Evolutionary conservation across 2,888 invertebrate genomes (phyloP), one percentile per base, ranked within the genome.

Genomic region (Agrypnus murinus): DNA sequence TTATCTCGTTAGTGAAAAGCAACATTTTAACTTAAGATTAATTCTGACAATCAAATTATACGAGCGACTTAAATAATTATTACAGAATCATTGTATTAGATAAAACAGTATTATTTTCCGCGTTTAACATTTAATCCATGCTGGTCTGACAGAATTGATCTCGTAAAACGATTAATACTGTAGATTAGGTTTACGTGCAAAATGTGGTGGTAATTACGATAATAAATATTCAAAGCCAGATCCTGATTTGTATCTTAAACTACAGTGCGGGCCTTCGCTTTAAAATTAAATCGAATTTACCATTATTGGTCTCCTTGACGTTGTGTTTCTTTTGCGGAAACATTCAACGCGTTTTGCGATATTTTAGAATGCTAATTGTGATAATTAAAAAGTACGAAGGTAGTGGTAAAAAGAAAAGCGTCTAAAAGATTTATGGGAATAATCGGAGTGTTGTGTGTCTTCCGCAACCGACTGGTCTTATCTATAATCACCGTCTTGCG

Each of bases 151-250:
- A 62, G 43, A 62, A 68, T 62, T 53, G 45, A 68, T 55, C 53
- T 34, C 32, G 48, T 14, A 36, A 25, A 36, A 62, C 60, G 68
- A 68, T 68, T 68, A 68, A 68, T 62, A 34, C 62, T 25, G 32
- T 57, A 68, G 68, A 68, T 68, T 68, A 68, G 53, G 36, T 62
- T 68, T 68, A 68, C 68, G 68, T 68, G 68, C 53, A 68, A 43
- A 68, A 63, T 68, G 53, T 57, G 62, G 60, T 45, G 62, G 68
- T 53, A 62, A 68, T 68, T 68, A 68, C 62, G 55, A 62, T 63
- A 68, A 68, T 68, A 68, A 68, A 68, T 68, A 68, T 68, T 60
- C 46, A 62, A 55, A 60, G 62, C 48, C 36, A 45, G 55, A 62
- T 68, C 55, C 62, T 53, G 62, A 68, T 68, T 68, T 62, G 55